phyloP scores from a whole-genome alignment of 2,797 vertebrate species.

The Myotis daubentonii region DNA sequence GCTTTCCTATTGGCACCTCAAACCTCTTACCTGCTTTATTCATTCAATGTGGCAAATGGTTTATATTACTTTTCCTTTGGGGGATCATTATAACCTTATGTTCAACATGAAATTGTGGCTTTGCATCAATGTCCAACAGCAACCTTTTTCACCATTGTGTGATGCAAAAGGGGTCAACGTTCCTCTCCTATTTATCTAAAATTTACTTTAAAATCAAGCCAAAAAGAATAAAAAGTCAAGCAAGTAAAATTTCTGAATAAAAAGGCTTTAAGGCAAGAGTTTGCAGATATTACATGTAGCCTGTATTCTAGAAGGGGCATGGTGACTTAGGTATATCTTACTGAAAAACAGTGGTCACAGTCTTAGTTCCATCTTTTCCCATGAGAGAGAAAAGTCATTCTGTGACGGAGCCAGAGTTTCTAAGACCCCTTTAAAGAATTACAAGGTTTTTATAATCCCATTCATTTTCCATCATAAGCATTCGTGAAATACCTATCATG shows the following conservation, averaged over 20 bases:
- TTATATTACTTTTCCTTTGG: neutral
- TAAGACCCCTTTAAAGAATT: neutral
- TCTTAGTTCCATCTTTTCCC: neutral
- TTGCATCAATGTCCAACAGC: neutral
- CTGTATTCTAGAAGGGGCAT: neutral
- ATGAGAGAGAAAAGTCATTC: neutral
- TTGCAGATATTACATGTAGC: neutral
- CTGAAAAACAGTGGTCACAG: neutral
- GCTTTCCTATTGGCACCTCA: neutral
- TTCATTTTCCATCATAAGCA: constrained; percentile 4
- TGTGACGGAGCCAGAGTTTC: neutral
- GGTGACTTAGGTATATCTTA: neutral
- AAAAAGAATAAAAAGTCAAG: neutral
- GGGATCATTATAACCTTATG: neutral
- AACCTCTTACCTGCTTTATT: neutral
- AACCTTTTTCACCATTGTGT: neutral
- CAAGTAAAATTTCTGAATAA: neutral
- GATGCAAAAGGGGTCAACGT: neutral
- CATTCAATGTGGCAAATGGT: neutral
- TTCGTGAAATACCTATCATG: neutral
- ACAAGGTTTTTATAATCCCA: neutral
- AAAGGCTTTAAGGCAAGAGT: neutral
- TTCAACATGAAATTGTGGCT: neutral
- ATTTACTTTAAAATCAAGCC: neutral
- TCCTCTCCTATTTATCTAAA: neutral